Evolutionary conservation across 1,140 invertebrate genomes (phyloP).

Genomic region (Bombus waltoni): DNA sequence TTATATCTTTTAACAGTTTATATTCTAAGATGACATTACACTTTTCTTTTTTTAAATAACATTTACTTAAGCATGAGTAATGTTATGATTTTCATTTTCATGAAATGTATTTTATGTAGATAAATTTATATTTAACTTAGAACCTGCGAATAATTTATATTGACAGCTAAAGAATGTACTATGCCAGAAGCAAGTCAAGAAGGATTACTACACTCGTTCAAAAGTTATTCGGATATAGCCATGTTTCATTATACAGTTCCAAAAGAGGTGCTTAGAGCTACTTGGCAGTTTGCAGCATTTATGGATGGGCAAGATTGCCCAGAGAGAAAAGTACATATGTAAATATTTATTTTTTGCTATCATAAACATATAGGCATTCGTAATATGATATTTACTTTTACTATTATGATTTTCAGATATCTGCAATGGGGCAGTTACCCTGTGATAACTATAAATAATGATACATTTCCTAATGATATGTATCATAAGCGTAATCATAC

Average conservation of each 20-base stretch:
- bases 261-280: conserved; percentile 81
- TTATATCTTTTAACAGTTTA: too few relatives aligned
- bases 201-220: conserved; percentile 81
- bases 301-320: conserved; percentile 81
- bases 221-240: conserved; percentile 82
- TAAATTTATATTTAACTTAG: not conserved
- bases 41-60: not conserved
- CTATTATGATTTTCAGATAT: conserved; percentile 77
- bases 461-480: conserved; percentile 79
- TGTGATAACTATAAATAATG: conserved; percentile 83
- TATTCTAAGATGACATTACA: not conserved
- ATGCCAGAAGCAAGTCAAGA: conserved; percentile 83
- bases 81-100: not conserved
- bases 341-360: conserved; percentile 46
- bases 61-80: not conserved
- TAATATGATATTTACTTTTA: conserved; percentile 18
- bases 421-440: conserved; percentile 85
- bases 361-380: not conserved
- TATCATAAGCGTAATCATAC: conserved; percentile 75
- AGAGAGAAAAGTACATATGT: conserved; percentile 82
- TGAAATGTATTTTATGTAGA: too few relatives aligned
- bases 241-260: conserved; percentile 84
- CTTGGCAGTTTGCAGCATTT: conserved; percentile 84
- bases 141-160: not conserved
- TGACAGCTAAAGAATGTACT: conserved; percentile 41